Percentiles rank a stretch among this genome's conserved stretches.
phyloP scores from a whole-genome alignment of 2,113 vertebrate species.

The Trachemys scripta region DNA sequence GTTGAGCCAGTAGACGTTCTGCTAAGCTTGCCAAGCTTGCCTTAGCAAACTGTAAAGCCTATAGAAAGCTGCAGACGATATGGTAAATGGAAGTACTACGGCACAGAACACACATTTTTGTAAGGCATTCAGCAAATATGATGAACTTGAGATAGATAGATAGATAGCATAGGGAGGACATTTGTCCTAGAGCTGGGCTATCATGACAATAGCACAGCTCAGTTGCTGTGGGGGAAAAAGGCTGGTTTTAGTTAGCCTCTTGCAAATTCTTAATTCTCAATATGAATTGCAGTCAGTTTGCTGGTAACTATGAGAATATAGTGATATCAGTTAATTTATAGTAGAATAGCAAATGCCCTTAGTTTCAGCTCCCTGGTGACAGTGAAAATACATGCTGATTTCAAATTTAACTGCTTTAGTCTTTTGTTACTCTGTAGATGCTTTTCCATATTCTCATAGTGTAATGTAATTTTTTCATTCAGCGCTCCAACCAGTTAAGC shows the following conservation, averaged over 20 bases:
- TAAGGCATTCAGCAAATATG: rapidly evolving
- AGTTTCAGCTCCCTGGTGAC: conserved; percentile 48
- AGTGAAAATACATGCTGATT: background rate
- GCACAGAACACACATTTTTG: background rate
- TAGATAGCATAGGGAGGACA: background rate
- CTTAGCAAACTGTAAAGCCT: background rate
- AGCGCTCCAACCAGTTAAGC: background rate
- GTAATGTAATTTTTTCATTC: background rate
- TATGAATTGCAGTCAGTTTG: background rate
- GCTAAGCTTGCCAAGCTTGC: background rate
- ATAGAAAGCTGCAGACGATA: background rate
- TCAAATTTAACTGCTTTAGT: conserved; percentile 2
- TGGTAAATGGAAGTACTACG: background rate
- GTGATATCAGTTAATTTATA: conserved; percentile 18
- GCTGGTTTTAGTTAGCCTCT: background rate
- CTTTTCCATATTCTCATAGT: background rate
- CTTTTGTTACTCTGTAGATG: background rate
- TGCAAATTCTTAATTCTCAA: rapidly evolving
- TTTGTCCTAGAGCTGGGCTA: background rate
- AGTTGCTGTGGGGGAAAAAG: rapidly evolving
- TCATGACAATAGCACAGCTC: background rate
- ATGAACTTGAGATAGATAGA: rapidly evolving
- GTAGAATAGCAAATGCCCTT: background rate
- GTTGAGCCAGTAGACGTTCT: background rate
- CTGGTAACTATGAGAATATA: background rate